These are phyloP conservation scores for Falco rusticolus DNA, from an alignment of 2,797 vertebrate genomes.

Conservation along the genomic window DNA sequence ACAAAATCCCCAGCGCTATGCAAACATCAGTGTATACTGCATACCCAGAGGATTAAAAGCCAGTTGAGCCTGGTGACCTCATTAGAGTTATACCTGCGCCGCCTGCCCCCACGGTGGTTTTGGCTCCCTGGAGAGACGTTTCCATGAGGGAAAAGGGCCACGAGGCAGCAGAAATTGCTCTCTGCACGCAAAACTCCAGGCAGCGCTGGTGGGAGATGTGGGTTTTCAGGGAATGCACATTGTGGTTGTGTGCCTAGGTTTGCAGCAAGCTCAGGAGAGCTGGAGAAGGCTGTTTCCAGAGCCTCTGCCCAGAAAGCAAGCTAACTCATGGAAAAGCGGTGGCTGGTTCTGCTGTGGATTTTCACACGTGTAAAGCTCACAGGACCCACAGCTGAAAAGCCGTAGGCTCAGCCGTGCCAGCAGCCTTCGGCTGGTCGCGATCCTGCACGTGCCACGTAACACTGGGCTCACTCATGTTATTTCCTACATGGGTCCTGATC, in stretches of 20 bases:
- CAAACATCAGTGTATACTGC: background rate
- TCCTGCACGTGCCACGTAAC: background rate
- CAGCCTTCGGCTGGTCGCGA: background rate
- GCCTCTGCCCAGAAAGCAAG: background rate
- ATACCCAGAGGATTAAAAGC: background rate
- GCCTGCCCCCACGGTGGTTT: background rate
- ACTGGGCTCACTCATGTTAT: accelerated
- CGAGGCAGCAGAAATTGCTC: background rate
- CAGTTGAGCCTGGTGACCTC: background rate
- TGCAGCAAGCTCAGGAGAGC: background rate
- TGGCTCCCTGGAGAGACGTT: background rate
- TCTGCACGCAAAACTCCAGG: background rate
- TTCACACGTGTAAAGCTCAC: background rate
- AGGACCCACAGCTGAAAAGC: background rate
- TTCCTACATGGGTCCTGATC: background rate
- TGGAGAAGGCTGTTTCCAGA: background rate
- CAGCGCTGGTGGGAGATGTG: background rate
- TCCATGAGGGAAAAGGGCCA: background rate
- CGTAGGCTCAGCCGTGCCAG: background rate
- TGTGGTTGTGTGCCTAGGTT: background rate
- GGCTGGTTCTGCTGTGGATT: background rate
- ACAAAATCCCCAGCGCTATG: background rate
- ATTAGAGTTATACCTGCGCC: background rate
- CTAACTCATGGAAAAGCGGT: background rate
- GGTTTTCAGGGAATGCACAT: background rate